These are phyloP conservation scores for Ferrisia virgata DNA, from an alignment of 2,888 invertebrate species.

Conservation along the genomic window DNA sequence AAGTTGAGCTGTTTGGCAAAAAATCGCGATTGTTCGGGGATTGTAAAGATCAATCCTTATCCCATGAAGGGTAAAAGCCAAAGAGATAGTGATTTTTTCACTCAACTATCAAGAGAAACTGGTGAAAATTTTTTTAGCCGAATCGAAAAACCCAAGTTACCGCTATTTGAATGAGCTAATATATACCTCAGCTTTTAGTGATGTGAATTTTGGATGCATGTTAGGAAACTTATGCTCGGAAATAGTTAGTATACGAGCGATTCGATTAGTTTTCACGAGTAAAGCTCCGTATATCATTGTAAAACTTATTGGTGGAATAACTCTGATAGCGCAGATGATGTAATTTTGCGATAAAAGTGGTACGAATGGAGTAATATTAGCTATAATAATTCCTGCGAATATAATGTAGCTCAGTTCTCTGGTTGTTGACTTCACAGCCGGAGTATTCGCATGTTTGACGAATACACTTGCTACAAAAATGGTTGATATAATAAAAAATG, in stretches of 20 bases:
- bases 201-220: conserved; percentile 65
- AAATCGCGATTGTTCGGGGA: too few species aligned
- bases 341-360: conserved; percentile 63
- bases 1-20: too few species aligned
- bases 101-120: too few species aligned
- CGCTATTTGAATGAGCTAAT: conserved; percentile 56
- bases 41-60: too few species aligned
- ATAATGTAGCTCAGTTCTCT: conserved; percentile 69
- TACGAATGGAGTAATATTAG: conserved; percentile 63
- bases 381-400: conserved; percentile 60
- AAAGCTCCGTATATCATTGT: conserved; percentile 71
- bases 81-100: too few species aligned
- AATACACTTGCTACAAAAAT: conserved; percentile 62
- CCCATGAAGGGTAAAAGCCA: too few species aligned
- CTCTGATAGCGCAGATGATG: conserved; percentile 58
- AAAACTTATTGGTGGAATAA: conserved; percentile 65
- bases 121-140: too few species aligned
- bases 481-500: conserved; percentile 57
- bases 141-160: conserved; percentile 67
- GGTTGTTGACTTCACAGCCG: conserved; percentile 71
- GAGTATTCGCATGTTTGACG: conserved; percentile 67
- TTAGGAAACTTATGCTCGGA: conserved; percentile 70
- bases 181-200: conserved; percentile 58
- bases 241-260: conserved; percentile 70
- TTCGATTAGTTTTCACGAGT: conserved; percentile 74